phyloP scores from a whole-genome alignment of 1,140 invertebrate species.

The Stegodyphus mimosarum region DNA sequence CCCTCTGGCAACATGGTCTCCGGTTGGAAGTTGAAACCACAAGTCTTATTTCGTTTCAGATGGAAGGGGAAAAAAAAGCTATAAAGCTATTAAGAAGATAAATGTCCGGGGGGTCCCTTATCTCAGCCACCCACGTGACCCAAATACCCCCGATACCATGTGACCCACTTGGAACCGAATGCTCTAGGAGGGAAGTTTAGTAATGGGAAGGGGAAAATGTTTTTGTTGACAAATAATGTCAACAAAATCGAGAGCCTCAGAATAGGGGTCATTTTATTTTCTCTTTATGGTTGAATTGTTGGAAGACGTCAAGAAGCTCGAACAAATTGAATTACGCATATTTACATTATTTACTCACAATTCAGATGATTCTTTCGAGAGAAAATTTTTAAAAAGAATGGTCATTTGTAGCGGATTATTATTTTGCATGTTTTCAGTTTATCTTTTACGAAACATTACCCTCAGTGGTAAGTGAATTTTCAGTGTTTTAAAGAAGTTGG shows the following conservation, averaged over 20 bases:
- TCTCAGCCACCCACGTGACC: conserved; percentile 51
- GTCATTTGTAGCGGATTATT: conserved; percentile 37
- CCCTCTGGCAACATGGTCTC: conserved; percentile 9
- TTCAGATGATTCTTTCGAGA: conserved; percentile 14
- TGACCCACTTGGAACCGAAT: conserved; percentile 56
- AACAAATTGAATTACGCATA: conserved; percentile 59
- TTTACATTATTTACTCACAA: conserved; percentile 58
- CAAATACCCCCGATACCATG: conserved; percentile 50
- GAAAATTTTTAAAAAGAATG: conserved; percentile 18
- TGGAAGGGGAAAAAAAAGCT: conserved; percentile 19
- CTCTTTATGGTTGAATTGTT: conserved; percentile 52
- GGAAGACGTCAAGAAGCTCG: conserved; percentile 34
- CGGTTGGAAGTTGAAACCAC: conserved; percentile 4
- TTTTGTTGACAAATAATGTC: conserved; percentile 61
- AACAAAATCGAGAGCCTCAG: conserved; percentile 49
- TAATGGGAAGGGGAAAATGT: too few species aligned
- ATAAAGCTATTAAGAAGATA: conserved; percentile 59
- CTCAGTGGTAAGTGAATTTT: too few species aligned
- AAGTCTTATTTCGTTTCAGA: conserved; percentile 4
- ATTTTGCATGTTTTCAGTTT: conserved; percentile 16
- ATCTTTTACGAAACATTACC: too few species aligned
- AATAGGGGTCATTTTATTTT: conserved; percentile 51
- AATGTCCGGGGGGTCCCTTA: conserved; percentile 42
- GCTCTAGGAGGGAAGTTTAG: conserved; percentile 24
- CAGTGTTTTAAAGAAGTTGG: too few species aligned